Evolutionary conservation across 2,888 invertebrate species (phyloP), one percentile per base, ranked within the genome.

Genomic region (Dynastes tityus): DNA sequence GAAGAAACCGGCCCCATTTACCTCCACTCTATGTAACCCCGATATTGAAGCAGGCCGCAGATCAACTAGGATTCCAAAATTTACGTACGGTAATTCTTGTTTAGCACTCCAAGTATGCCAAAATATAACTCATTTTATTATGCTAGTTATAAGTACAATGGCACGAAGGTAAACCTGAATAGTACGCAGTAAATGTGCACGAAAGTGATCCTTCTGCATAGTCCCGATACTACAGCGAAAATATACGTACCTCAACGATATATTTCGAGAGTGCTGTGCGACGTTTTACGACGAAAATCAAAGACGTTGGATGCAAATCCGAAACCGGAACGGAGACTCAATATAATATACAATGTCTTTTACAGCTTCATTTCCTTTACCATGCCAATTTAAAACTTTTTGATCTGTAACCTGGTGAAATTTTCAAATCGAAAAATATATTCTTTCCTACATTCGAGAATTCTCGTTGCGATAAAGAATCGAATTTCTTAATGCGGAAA

Each of bases 401-500:
- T 61, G 73, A 73, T 73, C 73, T 58, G 40, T 55, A 58, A 58
- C 37, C 3, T 40, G 58, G 40, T 73, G 73, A 73, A 58, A 73
- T 58, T 58, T 73, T 58, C 58, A 73, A 58, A 16, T 16, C 58
- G 73, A 29, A 58, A 71, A 71, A 71, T 68, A 71, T 37, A 32
- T 22, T 40, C 58, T 71, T 45, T 27, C 37, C 49, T 51, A 11
- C 51, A 53, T 55, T 55, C 22, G 70, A 58, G 55, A 32, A 40
- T 58, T 37, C 37, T 51, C 58, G 40, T 11, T 11, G 22, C 40
- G 58, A 73, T 58, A 73, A 40, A 73, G 73, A 58, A 73, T 58
- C 73, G 73, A 73, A 73, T 73, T 40, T 73, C 58, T 58, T 73
- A 73, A 73, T 58, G 73, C 58, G 58, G 58, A 73, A 73, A 58